Evolutionary conservation across 2,113 vertebrate genomes (phyloP).

Genomic region (Parus major): DNA sequence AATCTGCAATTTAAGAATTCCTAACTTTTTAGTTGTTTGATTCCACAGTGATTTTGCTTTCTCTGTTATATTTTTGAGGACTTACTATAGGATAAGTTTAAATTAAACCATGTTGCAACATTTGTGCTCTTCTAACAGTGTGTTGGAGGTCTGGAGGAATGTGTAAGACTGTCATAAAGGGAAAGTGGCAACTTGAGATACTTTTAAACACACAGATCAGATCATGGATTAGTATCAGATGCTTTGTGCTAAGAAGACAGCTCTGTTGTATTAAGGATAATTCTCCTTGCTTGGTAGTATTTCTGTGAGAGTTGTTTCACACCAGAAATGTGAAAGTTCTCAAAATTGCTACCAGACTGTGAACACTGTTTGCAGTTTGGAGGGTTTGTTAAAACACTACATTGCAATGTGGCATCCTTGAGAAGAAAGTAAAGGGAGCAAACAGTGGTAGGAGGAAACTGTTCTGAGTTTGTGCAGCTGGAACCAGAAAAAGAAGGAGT

Average conservation of each 20-base stretch:
- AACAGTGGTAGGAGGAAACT: background rate
- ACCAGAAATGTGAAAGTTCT: background rate
- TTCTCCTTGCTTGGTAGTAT: background rate
- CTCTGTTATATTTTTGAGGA: background rate
- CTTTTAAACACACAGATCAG: background rate
- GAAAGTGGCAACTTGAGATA: background rate
- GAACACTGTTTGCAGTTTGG: background rate
- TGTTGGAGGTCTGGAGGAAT: background rate
- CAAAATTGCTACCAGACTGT: background rate
- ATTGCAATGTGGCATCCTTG: background rate
- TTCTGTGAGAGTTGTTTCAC: background rate
- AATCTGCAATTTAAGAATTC: background rate
- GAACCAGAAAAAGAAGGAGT: background rate
- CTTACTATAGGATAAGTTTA: background rate
- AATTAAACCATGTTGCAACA: background rate
- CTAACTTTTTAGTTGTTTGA: background rate
- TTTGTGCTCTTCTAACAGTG: background rate
- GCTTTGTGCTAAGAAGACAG: background rate
- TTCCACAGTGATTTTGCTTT: background rate
- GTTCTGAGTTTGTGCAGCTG: background rate
- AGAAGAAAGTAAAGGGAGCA: background rate
- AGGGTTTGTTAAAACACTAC: background rate
- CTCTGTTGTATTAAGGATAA: background rate
- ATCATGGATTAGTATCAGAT: background rate
- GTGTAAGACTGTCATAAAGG: background rate